phyloP scores from a whole-genome alignment of 1,140 invertebrate genomes.

The Drosophila leontia region DNA sequence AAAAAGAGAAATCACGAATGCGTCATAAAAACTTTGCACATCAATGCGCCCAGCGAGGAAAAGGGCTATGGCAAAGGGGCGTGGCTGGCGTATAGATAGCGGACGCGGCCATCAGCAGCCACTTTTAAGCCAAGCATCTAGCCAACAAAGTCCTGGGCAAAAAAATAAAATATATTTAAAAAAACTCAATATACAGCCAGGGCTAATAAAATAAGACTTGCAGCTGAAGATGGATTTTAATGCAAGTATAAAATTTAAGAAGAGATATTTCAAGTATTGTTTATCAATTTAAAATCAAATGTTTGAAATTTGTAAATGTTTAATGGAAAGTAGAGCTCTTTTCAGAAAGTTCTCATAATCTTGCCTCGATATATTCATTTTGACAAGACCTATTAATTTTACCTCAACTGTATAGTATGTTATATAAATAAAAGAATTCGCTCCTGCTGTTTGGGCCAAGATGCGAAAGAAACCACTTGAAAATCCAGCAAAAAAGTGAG shows the following conservation, averaged over 20 bases:
- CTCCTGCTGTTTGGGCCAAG: conserved; percentile 34
- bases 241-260: no score
- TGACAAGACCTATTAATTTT: not conserved
- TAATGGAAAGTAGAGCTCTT: no score
- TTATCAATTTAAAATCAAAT: no score
- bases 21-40: conserved; percentile 80
- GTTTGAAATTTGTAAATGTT: no score
- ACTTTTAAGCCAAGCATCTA: conserved; percentile 53
- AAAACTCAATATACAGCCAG: conserved; percentile 6
- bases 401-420: conserved; percentile 10
- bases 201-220: not conserved
- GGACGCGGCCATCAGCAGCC: conserved; percentile 54
- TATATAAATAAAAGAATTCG: conserved; percentile 48
- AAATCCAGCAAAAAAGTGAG: conserved; percentile 56
- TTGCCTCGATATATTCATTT: not conserved
- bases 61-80: conserved; percentile 4
- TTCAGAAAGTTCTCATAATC: no score
- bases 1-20: conserved; percentile 73
- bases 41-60: conserved; percentile 54
- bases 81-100: conserved; percentile 51
- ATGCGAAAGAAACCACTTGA: conserved; percentile 63
- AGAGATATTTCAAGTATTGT: no score
- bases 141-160: conserved; percentile 62
- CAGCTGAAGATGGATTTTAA: not conserved
- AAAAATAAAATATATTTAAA: conserved; percentile 10